Conservation (phyloP, 2,797 vertebrate genomes). For the Ibycter americanus region DNA sequence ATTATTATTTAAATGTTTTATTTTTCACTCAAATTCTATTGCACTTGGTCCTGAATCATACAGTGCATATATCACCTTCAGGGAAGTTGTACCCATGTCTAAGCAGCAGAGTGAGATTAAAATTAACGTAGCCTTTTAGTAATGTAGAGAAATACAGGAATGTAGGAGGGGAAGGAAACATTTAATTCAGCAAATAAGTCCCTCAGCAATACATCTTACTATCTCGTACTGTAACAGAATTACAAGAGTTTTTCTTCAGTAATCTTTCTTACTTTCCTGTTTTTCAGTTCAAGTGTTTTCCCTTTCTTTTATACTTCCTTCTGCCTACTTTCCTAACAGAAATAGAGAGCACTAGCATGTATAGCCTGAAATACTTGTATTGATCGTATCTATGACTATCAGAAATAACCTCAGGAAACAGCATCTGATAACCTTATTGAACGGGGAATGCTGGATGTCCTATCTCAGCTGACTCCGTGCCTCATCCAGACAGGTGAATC, state of each 20-base stretch:
- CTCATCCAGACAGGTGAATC: background rate
- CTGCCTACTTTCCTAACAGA: background rate
- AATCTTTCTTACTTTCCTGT: background rate
- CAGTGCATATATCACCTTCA: background rate
- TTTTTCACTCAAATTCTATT: background rate
- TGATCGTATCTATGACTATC: background rate
- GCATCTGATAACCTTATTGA: background rate
- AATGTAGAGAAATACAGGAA: background rate
- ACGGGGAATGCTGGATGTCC: background rate
- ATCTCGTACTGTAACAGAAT: background rate
- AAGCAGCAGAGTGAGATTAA: background rate
- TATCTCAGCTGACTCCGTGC: fast-evolving
- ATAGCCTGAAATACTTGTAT: background rate
- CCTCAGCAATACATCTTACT: fast-evolving
- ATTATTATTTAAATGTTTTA: background rate
- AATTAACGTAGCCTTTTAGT: background rate
- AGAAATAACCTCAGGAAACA: background rate
- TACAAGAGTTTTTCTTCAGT: background rate
- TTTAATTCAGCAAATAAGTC: background rate
- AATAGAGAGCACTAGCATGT: background rate
- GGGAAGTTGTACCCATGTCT: background rate
- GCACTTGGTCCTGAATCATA: background rate
- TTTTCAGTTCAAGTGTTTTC: background rate
- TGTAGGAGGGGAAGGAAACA: background rate
- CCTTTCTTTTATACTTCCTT: background rate